These are phyloP conservation scores for Scrobipalpa atriplicella DNA, from an alignment of 2,888 invertebrate genomes.

Conservation along the genomic window DNA sequence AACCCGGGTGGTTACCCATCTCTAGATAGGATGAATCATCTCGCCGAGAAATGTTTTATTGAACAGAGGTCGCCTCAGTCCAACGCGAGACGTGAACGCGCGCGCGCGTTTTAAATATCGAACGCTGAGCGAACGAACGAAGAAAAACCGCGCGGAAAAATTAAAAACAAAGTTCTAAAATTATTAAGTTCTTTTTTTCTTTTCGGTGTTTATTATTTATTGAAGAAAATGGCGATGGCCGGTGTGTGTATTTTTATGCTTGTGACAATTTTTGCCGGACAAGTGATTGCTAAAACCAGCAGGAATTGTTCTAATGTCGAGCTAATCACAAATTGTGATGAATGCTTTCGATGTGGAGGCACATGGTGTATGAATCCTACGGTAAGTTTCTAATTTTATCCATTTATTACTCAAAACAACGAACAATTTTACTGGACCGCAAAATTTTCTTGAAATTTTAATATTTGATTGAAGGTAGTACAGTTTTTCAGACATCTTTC, in stretches of 20 bases:
- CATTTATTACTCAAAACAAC: not conserved
- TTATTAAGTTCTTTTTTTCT: not conserved
- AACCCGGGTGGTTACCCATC: too few relatives aligned
- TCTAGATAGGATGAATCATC: constrained; percentile 66
- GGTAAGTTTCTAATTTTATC: constrained; percentile 50
- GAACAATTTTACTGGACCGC: not conserved
- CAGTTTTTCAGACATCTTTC: not conserved
- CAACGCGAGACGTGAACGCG: constrained; percentile 43
- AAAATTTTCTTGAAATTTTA: not conserved
- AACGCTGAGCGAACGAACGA: constrained; percentile 38
- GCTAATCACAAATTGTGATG: constrained; percentile 55
- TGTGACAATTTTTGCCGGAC: constrained; percentile 54
- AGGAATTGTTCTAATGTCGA: constrained; percentile 46
- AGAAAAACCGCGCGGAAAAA: constrained; percentile 3
- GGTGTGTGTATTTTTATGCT: constrained; percentile 57
- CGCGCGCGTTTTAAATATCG: constrained; percentile 52
- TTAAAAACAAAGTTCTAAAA: constrained; percentile 22
- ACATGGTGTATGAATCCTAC: constrained; percentile 61
- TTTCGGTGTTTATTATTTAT: not conserved
- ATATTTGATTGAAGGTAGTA: not conserved
- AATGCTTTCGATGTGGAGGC: constrained; percentile 65
- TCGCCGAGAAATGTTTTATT: constrained; percentile 15
- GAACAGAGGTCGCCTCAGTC: constrained; percentile 47
- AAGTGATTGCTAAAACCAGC: constrained; percentile 52
- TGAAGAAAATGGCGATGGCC: constrained; percentile 19